These are phyloP conservation scores for Sarotherodon lohbergeri DNA, from an alignment of 2,113 vertebrate species.

Conservation along the genomic window DNA sequence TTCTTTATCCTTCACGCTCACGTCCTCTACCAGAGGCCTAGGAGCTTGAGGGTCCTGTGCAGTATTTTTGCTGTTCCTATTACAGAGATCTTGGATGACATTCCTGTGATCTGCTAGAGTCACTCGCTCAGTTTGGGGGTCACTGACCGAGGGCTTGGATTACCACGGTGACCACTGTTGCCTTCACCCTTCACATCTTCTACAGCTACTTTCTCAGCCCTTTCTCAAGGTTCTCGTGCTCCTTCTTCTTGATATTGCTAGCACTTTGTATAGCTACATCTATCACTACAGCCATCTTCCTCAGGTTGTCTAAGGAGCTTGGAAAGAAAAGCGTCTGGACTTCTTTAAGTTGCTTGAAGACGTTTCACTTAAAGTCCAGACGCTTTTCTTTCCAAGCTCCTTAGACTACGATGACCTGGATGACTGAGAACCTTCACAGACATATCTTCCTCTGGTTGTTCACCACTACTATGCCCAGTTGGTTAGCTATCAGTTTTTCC, in stretches of 20 bases:
- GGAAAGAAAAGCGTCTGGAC: too few species aligned
- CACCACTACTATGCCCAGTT: not conserved
- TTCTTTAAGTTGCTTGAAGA: too few species aligned
- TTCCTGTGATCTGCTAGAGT: not conserved
- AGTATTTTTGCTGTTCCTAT: not conserved
- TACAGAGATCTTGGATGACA: not conserved
- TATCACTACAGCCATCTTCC: rapidly evolving
- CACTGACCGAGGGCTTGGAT: not conserved
- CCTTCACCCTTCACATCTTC: not conserved
- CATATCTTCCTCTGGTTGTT: not conserved
- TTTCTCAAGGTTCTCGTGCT: not conserved
- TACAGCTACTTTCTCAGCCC: not conserved
- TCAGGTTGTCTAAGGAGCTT: not conserved
- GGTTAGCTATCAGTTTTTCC: not conserved
- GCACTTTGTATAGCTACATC: not conserved
- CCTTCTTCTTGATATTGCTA: not conserved
- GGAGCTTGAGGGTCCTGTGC: rapidly evolving
- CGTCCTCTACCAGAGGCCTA: not conserved
- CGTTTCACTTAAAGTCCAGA: too few species aligned
- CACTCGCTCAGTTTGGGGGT: not conserved
- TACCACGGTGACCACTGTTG: not conserved
- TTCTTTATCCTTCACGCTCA: not conserved
- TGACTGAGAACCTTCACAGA: too few species aligned
- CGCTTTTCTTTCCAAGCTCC: too few species aligned
- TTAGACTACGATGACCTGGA: too few species aligned